Base-by-base conservation (phyloP, 1,140 invertebrate species). In the Drosophila subobscura region DNA sequence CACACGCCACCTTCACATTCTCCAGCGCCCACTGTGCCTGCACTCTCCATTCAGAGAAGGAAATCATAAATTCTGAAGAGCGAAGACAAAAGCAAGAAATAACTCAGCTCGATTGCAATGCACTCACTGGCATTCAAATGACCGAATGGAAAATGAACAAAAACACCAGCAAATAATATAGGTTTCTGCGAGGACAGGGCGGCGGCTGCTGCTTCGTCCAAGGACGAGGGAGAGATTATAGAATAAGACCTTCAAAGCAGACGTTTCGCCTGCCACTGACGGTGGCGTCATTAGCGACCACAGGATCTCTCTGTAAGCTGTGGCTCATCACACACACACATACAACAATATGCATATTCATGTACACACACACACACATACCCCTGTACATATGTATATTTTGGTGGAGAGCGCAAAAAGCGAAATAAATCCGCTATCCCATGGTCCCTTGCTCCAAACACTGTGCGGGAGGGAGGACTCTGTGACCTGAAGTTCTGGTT, bases 281-380 rank as follows among this genome's bases (percentile, higher is more conserved):
- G 63, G 49, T 78, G 70, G 50, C 74, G 77, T 86, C 81, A 88
- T 88, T 86, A 88, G 75, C 83, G 73, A 81, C 81, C 81, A 52
- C 81, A 86, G 77, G 77, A 77, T 64, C 80, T 60, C 72, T 71
- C 58, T 67, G 77, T 85, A 85, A 85, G 80, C 81, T 65, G 47
- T 68, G 68, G 49, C 68, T 37, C 42, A 12, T 16, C 16, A 51
- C 5, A 22, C 27, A 4, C 29, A 10, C 14, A 42, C 23, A 25
- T 20, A 29, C 16, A 10, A 33, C 42, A 12, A 23, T 12, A 46
- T 14, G 5, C 29, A 6, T 14, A 14, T 7, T 14, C 12, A 14
- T 25, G 16, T 16, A 52, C 46, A 61, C 52, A 52, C n/a, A 52
- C 46, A 61, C 52, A 52, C n/a, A 50, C 42, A 41, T 37, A 66